A percentile compares a stretch with the other conserved stretches of the same genome.
These are phyloP conservation scores for Periparus ater DNA, from an alignment of 2,797 vertebrate species.

Conservation along the genomic window DNA sequence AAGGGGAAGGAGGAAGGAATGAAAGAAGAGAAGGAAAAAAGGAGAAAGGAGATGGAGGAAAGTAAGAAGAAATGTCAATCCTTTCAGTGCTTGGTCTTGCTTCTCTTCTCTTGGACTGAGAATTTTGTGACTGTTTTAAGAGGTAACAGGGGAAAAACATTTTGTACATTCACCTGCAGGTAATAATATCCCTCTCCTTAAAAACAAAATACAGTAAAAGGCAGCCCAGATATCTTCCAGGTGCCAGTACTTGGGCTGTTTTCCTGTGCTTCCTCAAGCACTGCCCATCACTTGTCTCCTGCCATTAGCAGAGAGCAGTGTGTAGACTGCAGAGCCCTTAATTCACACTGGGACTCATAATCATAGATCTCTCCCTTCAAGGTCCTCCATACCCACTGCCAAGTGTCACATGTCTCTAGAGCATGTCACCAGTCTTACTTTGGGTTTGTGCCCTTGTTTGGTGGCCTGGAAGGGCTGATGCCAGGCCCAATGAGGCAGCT, in stretches of 20 bases:
- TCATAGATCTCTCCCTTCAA: neutral
- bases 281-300: neutral
- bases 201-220: neutral
- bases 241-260: neutral
- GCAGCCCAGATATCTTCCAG: neutral
- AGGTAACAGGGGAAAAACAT: neutral
- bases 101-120: neutral
- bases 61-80: neutral
- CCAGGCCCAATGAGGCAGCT: neutral
- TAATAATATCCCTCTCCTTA: neutral
- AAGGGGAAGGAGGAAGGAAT: rapidly evolving
- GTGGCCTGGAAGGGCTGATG: neutral
- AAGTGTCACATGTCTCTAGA: neutral
- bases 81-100: neutral
- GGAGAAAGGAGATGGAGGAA: neutral
- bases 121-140: neutral
- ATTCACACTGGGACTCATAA: neutral
- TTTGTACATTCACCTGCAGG: neutral
- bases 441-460: neutral
- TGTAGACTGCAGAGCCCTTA: neutral
- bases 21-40: neutral
- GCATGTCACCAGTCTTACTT: neutral
- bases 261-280: neutral
- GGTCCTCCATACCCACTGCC: neutral
- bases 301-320: neutral